Evolutionary conservation across 2,113 vertebrate genomes (phyloP).

Genomic region (Thymallus thymallus): DNA sequence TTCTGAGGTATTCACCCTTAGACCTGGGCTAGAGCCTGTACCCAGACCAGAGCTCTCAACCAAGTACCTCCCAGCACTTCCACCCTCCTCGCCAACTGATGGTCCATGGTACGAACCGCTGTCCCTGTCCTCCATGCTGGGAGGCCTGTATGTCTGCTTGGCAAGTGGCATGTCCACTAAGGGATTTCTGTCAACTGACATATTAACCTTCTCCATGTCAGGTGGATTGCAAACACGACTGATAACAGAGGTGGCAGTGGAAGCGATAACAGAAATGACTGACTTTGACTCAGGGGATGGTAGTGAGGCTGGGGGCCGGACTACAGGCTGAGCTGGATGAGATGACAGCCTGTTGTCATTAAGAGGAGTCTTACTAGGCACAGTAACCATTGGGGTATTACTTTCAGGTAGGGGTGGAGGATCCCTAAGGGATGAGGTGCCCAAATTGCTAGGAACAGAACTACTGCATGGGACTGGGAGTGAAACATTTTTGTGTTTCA

Average conservation of each 20-base stretch:
- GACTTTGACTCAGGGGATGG: slow-evolving; percentile 77
- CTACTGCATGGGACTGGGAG: slow-evolving; percentile 60
- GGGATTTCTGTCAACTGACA: slow-evolving; percentile 75
- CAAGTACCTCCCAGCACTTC: slow-evolving; percentile 75
- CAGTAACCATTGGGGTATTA: slow-evolving; percentile 53
- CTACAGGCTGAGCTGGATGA: slow-evolving; percentile 56
- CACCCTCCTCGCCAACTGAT: slow-evolving; percentile 80
- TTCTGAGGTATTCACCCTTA: slow-evolving; percentile 92
- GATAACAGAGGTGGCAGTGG: slow-evolving; percentile 93
- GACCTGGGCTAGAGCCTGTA: slow-evolving; percentile 82
- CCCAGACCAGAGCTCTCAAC: slow-evolving; percentile 74
- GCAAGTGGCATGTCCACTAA: slow-evolving; percentile 71
- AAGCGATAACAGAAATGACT: slow-evolving; percentile 84
- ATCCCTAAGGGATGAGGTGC: slow-evolving; percentile 72
- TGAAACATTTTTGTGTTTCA: slow-evolving; percentile 86
- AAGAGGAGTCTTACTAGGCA: slow-evolving; percentile 72
- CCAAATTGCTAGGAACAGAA: slow-evolving; percentile 68
- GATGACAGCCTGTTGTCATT: slow-evolving; percentile 72
- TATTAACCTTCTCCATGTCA: slow-evolving; percentile 82
- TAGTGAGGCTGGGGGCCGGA: slow-evolving; percentile 62
- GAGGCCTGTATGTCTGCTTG: slow-evolving; percentile 79
- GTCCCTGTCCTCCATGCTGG: slow-evolving; percentile 81
- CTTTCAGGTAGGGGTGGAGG: slow-evolving; percentile 68
- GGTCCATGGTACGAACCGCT: slow-evolving; percentile 82
- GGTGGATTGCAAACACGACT: slow-evolving; percentile 88